Evolutionary conservation across 2,888 invertebrate species (phyloP).

Genomic region (Aphodius granarius): DNA sequence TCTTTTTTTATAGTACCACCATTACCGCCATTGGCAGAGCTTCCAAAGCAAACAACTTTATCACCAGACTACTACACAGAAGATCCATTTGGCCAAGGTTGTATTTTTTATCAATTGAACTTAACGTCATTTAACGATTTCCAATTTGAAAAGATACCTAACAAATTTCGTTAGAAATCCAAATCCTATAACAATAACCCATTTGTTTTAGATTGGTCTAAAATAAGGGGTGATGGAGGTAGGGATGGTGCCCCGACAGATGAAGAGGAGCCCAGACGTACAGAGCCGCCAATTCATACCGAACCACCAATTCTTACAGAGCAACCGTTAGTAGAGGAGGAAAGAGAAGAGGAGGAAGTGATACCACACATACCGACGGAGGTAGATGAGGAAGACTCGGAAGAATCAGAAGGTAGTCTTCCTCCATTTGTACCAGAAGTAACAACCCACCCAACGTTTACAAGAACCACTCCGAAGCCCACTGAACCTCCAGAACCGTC

Average conservation of each 20-base stretch:
- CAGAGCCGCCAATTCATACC: neutral
- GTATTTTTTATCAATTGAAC: too few relatives aligned
- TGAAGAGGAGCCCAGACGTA: neutral
- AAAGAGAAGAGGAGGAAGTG: slow-evolving; percentile 22
- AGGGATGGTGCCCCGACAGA: neutral
- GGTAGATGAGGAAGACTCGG: slow-evolving; percentile 41
- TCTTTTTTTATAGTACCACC: neutral
- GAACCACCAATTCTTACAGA: neutral
- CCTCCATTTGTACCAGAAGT: slow-evolving; percentile 42
- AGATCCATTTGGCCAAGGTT: slow-evolving; percentile 27
- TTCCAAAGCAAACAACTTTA: slow-evolving; percentile 17
- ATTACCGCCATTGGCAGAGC: slow-evolving; percentile 19
- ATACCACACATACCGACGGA: slow-evolving; percentile 14
- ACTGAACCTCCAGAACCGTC: slow-evolving; percentile 50
- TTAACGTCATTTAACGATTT: too few relatives aligned
- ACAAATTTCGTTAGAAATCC: too few relatives aligned
- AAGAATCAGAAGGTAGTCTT: slow-evolving; percentile 50
- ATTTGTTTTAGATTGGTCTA: neutral
- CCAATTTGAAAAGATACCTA: too few relatives aligned
- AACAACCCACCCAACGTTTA: slow-evolving; percentile 28
- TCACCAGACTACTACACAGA: slow-evolving; percentile 19
- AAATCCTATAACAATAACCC: too few relatives aligned
- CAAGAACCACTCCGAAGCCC: slow-evolving; percentile 34
- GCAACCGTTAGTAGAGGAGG: neutral
- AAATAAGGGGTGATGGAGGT: neutral